Evolutionary conservation across 2,797 vertebrate species (phyloP), one percentile per base, ranked within the genome.

Genomic region (Lithobates sylvaticus): DNA sequence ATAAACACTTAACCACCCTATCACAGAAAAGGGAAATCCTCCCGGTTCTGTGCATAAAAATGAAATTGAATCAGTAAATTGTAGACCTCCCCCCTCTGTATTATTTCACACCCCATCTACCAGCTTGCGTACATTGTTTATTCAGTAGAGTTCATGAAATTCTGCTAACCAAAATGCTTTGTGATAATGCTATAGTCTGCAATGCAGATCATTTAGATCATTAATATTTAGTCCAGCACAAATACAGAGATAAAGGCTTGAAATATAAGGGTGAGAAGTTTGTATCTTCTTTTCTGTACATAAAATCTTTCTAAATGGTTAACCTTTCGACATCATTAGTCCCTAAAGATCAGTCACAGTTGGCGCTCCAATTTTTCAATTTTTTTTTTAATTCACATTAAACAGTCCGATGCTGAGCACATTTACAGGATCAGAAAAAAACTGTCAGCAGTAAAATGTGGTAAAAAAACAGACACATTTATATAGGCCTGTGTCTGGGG

Each of bases 41-140:
- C 78, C 85, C 79, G 29, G 58, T 70, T 82, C 67, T 82, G 32
- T 72, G 68, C 85, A 86, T 87, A 83, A 87, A 87, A 83, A 78
- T 72, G 50, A 87, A 87, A 87, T 87, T 87, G 74, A 87, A 65
- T 73, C 80, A 78, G 85, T 87, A 87, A 87, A 87, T 87, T 87
- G 61, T 87, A 83, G 76, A 78, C 61, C 54, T 76, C 79, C 82
- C 61, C 78, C 54, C 61, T 75, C 72, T 26, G 32, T 64, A 54
- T 76, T 85, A 74, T 81, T 85, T 85, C 76, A 86, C 77, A 85
- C 39, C 27, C 78, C 61, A 81, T 86, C 84, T 86, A 76, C 72
- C 78, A 73, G 44, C 78, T 50, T 58, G 42, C 23, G 75, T 23
- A 54, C 34, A 29, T 32, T 54, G 54, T 86, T 81, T 76, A 81